Evolutionary conservation across 2,888 invertebrate genomes (phyloP).

Genomic region (Lypha dubia): DNA sequence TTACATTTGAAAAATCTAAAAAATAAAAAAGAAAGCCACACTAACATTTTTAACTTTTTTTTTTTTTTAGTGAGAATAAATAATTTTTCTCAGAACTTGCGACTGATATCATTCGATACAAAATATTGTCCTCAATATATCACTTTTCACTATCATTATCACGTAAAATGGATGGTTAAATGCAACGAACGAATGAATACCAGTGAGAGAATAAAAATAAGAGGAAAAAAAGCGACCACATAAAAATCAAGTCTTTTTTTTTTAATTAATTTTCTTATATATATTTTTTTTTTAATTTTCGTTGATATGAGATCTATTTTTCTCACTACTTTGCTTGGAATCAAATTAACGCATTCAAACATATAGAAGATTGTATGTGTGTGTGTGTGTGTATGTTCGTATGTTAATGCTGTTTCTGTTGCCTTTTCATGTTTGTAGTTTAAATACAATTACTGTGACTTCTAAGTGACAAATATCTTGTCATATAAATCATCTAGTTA

Average conservation of each 20-base stretch:
- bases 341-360: neutral
- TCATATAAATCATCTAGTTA: constrained; percentile 71
- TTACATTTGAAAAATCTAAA: neutral
- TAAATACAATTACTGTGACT: constrained; percentile 49
- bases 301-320: constrained; percentile 59
- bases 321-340: constrained; percentile 41
- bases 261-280: too few species aligned
- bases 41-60: constrained; percentile 53
- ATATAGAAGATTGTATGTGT: neutral
- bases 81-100: constrained; percentile 67
- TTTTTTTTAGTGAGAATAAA: constrained; percentile 67
- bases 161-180: constrained; percentile 65
- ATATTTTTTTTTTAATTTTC: constrained; percentile 16
- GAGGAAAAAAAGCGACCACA: constrained; percentile 31
- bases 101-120: constrained; percentile 40
- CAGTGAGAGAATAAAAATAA: neutral
- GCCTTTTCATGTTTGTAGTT: constrained; percentile 34
- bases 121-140: constrained; percentile 72
- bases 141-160: constrained; percentile 72
- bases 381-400: neutral
- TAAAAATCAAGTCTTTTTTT: constrained; percentile 8
- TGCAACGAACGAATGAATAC: neutral
- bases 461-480: constrained; percentile 71
- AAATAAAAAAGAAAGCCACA: constrained; percentile 8
- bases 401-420: constrained; percentile 29